These are phyloP conservation scores for Hucho hucho DNA, from an alignment of 2,113 vertebrate genomes.

Conservation along the genomic window DNA sequence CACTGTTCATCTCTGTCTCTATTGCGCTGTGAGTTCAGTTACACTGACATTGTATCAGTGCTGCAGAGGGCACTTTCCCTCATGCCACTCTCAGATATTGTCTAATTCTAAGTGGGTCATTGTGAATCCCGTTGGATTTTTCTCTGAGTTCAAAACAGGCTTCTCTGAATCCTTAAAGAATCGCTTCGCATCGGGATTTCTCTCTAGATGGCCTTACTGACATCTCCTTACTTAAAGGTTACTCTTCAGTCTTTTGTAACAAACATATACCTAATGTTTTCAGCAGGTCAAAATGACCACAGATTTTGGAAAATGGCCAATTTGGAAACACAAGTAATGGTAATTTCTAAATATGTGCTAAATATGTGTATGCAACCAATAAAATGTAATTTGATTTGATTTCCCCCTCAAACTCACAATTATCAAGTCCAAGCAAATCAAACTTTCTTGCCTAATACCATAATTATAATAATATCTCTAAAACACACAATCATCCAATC, in stretches of 20 bases:
- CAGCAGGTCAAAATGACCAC: conserved; percentile 24
- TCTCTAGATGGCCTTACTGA: conserved; percentile 49
- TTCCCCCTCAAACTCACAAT: too few species aligned
- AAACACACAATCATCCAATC: not conserved
- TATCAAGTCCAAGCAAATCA: too few species aligned
- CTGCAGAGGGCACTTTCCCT: conserved; percentile 57
- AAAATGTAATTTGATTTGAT: too few species aligned
- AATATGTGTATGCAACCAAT: too few species aligned
- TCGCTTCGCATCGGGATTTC: conserved; percentile 47
- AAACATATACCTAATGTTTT: conserved; percentile 22
- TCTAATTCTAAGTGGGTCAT: conserved; percentile 57
- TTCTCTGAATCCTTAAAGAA: conserved; percentile 13
- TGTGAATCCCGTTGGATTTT: conserved; percentile 52
- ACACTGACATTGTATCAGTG: conserved; percentile 56
- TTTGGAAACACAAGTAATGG: too few species aligned
- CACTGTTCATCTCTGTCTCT: conserved; percentile 26
- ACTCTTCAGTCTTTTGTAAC: conserved; percentile 33
- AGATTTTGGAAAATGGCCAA: conserved; percentile 10
- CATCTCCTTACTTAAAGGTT: conserved; percentile 40
- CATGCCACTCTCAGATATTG: conserved; percentile 53
- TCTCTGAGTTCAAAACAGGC: conserved; percentile 27
- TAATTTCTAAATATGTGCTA: too few species aligned
- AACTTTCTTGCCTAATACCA: too few species aligned
- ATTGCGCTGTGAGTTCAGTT: conserved; percentile 45
- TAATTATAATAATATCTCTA: conserved; percentile 5